Conservation (phyloP, 2,113 vertebrate species). For the Alexandromys fortis region DNA sequence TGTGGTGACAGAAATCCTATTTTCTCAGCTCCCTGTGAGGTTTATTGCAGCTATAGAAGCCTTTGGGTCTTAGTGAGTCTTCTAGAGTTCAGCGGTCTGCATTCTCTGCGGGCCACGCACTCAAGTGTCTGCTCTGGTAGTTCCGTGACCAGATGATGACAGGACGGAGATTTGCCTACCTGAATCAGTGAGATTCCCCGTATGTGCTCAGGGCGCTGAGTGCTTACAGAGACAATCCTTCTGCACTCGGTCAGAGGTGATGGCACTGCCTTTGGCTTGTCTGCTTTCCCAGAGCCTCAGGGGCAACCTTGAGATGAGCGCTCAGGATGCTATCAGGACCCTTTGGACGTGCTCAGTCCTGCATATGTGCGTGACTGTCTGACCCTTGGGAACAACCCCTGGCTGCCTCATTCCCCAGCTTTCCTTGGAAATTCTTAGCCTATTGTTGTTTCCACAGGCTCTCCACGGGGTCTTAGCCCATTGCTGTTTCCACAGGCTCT, state of each 20-base stretch:
- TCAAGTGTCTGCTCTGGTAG: not conserved
- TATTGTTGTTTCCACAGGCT: not conserved
- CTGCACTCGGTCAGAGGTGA: not conserved
- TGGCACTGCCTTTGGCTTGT: not conserved
- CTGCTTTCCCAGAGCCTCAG: not conserved
- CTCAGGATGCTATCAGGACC: not conserved
- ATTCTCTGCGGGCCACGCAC: not conserved
- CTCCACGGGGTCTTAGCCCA: not conserved
- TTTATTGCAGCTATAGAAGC: not conserved
- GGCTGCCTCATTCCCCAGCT: not conserved
- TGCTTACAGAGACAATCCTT: not conserved
- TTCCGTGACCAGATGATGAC: not conserved
- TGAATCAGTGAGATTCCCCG: not conserved
- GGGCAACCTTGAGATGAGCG: not conserved
- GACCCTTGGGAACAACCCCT: not conserved
- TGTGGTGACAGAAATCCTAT: not conserved
- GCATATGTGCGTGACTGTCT: not conserved
- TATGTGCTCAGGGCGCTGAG: not conserved
- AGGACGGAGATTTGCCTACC: not conserved
- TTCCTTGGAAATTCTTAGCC: not conserved
- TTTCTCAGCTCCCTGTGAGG: not conserved
- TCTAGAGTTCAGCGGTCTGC: not conserved
- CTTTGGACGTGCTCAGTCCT: not conserved
- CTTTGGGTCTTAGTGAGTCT: slow-evolving; percentile 4
- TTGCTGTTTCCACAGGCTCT: not conserved